Conservation (phyloP, 92 coral and sea anemone species). For the Plumapathes pennacea region DNA sequence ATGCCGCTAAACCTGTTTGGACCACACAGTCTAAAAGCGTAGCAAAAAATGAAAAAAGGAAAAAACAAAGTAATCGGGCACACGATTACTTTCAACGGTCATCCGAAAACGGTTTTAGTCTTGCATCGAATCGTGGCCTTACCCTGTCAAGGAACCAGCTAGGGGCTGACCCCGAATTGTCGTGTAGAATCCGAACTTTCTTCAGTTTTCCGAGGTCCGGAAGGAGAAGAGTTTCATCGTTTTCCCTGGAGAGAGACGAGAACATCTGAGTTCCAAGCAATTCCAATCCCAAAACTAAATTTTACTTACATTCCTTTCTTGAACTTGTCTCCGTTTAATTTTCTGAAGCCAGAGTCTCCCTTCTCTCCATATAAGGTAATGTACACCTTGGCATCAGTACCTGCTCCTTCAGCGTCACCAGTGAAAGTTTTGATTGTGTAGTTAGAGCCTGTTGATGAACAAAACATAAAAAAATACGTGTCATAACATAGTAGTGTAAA, state of each 20-base stretch:
- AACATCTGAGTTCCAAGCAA: background rate
- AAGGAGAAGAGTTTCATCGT: constrained; percentile 67
- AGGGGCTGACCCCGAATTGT: constrained; percentile 88
- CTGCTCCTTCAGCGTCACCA: constrained; percentile 87
- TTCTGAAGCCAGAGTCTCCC: constrained; percentile 97
- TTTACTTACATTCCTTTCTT: constrained; percentile 73
- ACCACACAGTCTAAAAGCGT: no score
- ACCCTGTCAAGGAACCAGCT: constrained; percentile 96
- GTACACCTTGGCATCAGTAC: constrained; percentile 89
- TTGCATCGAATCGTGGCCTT: no score
- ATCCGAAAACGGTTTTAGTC: no score
- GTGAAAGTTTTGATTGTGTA: constrained; percentile 88
- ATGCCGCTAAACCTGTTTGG: no score
- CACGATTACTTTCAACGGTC: no score
- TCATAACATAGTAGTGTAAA: no score
- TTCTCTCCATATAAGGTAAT: constrained; percentile 92
- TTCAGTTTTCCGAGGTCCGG: constrained; percentile 93
- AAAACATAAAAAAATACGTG: no score
- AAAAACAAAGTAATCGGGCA: no score
- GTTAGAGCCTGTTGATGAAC: constrained; percentile 68
- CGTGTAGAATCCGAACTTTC: constrained; percentile 86
- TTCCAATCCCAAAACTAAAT: background rate
- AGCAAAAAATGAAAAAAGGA: no score
- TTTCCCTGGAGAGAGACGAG: constrained; percentile 45
- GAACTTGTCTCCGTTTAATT: constrained; percentile 66